Conservation (phyloP, 1,140 invertebrate genomes). For the Trissolcus basalis region DNA sequence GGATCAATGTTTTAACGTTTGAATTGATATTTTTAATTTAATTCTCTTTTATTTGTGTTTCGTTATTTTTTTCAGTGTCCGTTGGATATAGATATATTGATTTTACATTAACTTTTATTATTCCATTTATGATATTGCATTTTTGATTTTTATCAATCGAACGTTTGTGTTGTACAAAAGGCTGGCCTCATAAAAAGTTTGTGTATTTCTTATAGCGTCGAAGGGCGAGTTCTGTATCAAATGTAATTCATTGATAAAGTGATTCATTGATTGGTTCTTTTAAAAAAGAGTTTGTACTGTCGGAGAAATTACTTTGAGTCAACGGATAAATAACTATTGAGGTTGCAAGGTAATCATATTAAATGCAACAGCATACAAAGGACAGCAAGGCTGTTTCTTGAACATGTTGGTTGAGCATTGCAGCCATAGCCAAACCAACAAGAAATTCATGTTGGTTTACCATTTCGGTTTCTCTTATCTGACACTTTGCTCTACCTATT, state of each 20-base stretch:
- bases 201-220: background rate
- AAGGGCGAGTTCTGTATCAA: background rate
- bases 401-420: constrained; percentile 43
- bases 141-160: no score
- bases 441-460: constrained; percentile 52
- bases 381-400: constrained; percentile 29
- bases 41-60: no score
- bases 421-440: constrained; percentile 30
- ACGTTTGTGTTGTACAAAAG: no score
- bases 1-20: no score
- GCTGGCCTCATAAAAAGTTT: no score
- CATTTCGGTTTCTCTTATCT: constrained; percentile 47
- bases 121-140: no score
- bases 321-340: constrained; percentile 41
- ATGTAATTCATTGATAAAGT: constrained; percentile 17
- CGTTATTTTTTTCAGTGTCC: no score
- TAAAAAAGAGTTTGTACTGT: constrained; percentile 11
- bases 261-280: constrained; percentile 12
- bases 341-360: constrained; percentile 48
- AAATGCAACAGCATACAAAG: constrained; percentile 46
- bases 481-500: constrained; percentile 32
- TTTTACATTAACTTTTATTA: no score
- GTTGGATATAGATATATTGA: no score
- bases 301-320: constrained; percentile 21
- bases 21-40: no score